Conservation (phyloP, 2,113 vertebrate genomes). For the Oncorhynchus mykiss region DNA sequence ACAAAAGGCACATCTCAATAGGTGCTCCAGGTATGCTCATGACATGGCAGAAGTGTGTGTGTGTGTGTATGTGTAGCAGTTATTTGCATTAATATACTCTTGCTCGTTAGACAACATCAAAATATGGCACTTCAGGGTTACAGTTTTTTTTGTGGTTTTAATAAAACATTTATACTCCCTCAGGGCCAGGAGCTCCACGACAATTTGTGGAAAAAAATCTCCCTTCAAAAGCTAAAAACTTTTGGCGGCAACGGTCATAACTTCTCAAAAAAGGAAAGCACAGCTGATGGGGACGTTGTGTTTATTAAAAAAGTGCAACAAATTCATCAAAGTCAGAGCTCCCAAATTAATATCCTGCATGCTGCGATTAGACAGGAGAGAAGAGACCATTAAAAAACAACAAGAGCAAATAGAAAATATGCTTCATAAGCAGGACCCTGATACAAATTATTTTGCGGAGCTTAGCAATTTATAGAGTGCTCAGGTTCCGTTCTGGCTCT, state of each 20-base stretch:
- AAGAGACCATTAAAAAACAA: conserved; percentile 19
- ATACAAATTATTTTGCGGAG: conserved; percentile 38
- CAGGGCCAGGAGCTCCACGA: too few species aligned
- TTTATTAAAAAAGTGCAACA: background rate
- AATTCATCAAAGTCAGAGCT: conserved; percentile 35
- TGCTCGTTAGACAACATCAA: too few species aligned
- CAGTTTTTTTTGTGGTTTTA: too few species aligned
- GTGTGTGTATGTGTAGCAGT: too few species aligned
- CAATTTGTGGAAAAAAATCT: background rate
- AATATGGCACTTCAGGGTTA: too few species aligned
- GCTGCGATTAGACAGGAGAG: conserved; percentile 17
- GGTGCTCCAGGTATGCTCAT: too few species aligned
- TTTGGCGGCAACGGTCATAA: background rate
- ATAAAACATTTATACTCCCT: too few species aligned
- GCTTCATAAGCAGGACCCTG: conserved; percentile 45
- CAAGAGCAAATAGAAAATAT: conserved; percentile 18
- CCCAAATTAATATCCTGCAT: conserved; percentile 4
- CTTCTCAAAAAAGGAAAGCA: conserved; percentile 17
- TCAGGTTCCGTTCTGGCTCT: conserved; percentile 26
- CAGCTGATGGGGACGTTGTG: background rate
- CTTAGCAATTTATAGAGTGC: conserved; percentile 48
- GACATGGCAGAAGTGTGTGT: too few species aligned
- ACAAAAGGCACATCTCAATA: too few species aligned
- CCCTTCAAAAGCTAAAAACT: conserved; percentile 26
- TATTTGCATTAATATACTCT: too few species aligned